Percentiles rank a stretch among this genome's conserved stretches.
phyloP scores from a whole-genome alignment of 2,888 invertebrate genomes.

The Sturmia bella region DNA sequence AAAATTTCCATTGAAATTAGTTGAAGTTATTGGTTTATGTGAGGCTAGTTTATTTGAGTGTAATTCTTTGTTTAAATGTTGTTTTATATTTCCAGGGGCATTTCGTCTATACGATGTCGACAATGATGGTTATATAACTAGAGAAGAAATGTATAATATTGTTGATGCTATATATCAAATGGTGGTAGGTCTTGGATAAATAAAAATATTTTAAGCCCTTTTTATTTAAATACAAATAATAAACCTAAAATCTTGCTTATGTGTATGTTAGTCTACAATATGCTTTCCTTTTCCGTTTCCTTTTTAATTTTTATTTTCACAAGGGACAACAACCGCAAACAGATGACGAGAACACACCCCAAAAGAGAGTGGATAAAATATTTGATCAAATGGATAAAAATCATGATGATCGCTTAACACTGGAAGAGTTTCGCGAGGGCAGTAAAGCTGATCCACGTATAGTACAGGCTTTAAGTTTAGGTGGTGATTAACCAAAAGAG shows the following conservation, averaged over 20 bases:
- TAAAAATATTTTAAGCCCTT: not conserved
- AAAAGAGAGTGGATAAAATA: slow-evolving; percentile 97
- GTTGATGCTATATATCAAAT: slow-evolving; percentile 98
- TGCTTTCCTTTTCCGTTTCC: not conserved
- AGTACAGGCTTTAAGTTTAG: slow-evolving; percentile 94
- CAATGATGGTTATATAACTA: slow-evolving; percentile 95
- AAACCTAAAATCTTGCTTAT: not conserved
- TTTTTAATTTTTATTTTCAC: not conserved
- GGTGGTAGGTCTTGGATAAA: slow-evolving; percentile 88
- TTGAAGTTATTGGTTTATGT: not conserved
- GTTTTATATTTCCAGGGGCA: slow-evolving; percentile 88
- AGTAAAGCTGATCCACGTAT: slow-evolving; percentile 98
- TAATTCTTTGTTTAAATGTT: not conserved
- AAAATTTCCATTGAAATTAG: not conserved
- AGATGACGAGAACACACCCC: slow-evolving; percentile 94
- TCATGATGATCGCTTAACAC: slow-evolving; percentile 96
- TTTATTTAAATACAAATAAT: not conserved
- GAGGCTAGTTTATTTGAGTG: not conserved
- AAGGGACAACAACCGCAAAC: slow-evolving; percentile 92
- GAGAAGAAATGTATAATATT: slow-evolving; percentile 97
- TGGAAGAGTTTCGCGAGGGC: slow-evolving; percentile 98
- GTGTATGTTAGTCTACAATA: not conserved
- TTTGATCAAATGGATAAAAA: slow-evolving; percentile 99
- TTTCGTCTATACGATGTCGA: slow-evolving; percentile 96
- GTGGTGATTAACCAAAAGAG: slow-evolving; percentile 85